These are phyloP conservation scores for Orthonychiurus folsomi DNA, from an alignment of 2,888 invertebrate genomes.

Conservation along the genomic window DNA sequence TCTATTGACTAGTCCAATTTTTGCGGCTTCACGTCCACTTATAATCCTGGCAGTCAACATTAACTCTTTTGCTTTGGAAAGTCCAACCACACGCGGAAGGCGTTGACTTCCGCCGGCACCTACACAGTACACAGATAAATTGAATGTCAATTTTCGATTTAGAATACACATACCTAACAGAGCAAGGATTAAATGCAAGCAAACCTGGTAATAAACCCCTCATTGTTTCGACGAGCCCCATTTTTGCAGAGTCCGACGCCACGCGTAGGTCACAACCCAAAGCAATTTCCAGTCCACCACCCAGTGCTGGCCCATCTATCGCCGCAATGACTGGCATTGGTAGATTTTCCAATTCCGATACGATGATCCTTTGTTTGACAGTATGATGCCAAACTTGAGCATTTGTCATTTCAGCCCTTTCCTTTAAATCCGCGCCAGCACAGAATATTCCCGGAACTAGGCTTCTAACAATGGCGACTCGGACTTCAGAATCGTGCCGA, in stretches of 20 bases:
- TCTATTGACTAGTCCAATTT: slow-evolving; percentile 76
- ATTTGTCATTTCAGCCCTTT: slow-evolving; percentile 60
- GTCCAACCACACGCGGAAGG: slow-evolving; percentile 72
- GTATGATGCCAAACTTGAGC: slow-evolving; percentile 72
- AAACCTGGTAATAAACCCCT: slow-evolving; percentile 78
- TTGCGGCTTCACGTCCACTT: slow-evolving; percentile 65
- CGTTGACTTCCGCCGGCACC: slow-evolving; percentile 91
- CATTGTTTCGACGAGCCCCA: slow-evolving; percentile 91
- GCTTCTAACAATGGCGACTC: slow-evolving; percentile 78
- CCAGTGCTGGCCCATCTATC: slow-evolving; percentile 65
- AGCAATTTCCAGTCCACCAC: slow-evolving; percentile 91
- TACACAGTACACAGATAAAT: background rate
- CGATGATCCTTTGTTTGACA: slow-evolving; percentile 56
- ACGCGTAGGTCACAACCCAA: slow-evolving; percentile 88
- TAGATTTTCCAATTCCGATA: slow-evolving; percentile 64
- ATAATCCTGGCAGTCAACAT: slow-evolving; percentile 78
- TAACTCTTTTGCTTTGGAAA: slow-evolving; percentile 83
- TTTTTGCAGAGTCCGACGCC: slow-evolving; percentile 65
- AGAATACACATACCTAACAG: background rate
- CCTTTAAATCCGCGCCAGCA: slow-evolving; percentile 95
- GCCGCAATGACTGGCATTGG: slow-evolving; percentile 81
- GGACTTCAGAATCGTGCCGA: slow-evolving; percentile 59
- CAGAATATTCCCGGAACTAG: slow-evolving; percentile 83
- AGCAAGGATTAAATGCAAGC: background rate
- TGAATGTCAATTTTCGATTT: background rate